phyloP scores from a whole-genome alignment of 2,113 vertebrate species.

The Hyla sarda region DNA sequence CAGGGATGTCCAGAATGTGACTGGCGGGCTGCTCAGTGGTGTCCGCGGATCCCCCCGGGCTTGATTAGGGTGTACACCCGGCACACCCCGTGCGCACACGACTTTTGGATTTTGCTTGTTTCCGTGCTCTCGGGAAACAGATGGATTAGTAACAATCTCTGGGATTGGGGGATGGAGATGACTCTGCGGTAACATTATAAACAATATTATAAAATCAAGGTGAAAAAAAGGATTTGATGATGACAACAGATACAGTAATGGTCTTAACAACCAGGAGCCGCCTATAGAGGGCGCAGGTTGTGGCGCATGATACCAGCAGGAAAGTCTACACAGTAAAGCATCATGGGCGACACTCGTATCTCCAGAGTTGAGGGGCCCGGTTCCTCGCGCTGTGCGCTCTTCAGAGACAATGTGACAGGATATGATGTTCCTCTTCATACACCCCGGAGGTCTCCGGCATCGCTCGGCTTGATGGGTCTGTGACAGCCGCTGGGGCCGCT shows the following conservation, averaged over 20 bases:
- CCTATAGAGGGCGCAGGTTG: neutral
- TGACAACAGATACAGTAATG: neutral
- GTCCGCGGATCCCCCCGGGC: too few species aligned
- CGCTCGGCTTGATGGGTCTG: conserved; percentile 15
- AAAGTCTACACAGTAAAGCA: neutral
- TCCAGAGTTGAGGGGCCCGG: neutral
- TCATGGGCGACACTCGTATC: neutral
- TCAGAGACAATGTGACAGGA: neutral
- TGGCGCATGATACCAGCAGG: neutral
- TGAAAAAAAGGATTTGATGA: conserved; percentile 1
- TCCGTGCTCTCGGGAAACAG: conserved; percentile 20
- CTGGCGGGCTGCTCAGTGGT: too few species aligned
- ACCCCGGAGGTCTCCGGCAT: conserved; percentile 1
- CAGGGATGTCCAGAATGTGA: too few species aligned
- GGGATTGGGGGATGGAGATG: neutral
- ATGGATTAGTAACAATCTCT: conserved; percentile 35
- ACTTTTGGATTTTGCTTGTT: neutral
- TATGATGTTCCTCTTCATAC: neutral
- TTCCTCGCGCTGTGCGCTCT: neutral
- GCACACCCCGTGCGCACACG: too few species aligned
- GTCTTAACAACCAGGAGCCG: neutral
- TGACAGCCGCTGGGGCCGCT: conserved; percentile 18
- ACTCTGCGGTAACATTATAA: conserved; percentile 35
- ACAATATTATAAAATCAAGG: neutral
- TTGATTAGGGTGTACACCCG: too few species aligned